Evolutionary conservation across 2,113 vertebrate species (phyloP), one percentile per base, ranked within the genome.

Genomic region (Barbus barbus): DNA sequence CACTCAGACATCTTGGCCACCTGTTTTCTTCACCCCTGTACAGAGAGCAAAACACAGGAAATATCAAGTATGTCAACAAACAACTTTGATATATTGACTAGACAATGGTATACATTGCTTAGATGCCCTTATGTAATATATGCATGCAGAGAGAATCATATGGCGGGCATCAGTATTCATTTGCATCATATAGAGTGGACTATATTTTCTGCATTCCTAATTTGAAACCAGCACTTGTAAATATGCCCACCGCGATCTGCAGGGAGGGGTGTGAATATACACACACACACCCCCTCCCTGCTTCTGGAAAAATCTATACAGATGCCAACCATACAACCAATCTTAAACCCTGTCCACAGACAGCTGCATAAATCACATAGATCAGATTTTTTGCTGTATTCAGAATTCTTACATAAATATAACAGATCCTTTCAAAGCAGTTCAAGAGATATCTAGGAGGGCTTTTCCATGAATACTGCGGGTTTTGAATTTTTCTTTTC

Each of bases 1-100:
- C 85, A 95, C 94, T 94, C 94, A 78, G 93, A 93, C 94, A 95
- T 95, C 84, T 83, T 93, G 92, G 84, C 83, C 38, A 84, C 38
- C 85, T 88, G 13, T 92, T 84, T 69, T 82, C 77, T 85, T 91
- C 85, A 86, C 85, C 2, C 85, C 92, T 93, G 85, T 86, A 72
- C 3, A 82, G 13, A 60, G 41, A 5, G 3, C 41, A 38, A 38
- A 38, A 9, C 38, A 38, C 1, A 38, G 38, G 7, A 38, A 38
- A 38, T 0, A 38, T 38, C 38, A n/a, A n/a, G n/a, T n/a, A n/a
- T n/a, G n/a, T n/a, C n/a, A n/a, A n/a, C n/a, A n/a, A n/a, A n/a
- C n/a, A n/a, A 12, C 41, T 33, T 51, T 53, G 22, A 51, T 33
- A n/a, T 13, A 72, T 44, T 6, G 9, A 24, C 22, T 22, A n/a